Evolutionary conservation across 64 coral and sea anemone species (phyloP), one percentile per base, ranked within the genome.

Genomic region (Acropora tenuis): DNA sequence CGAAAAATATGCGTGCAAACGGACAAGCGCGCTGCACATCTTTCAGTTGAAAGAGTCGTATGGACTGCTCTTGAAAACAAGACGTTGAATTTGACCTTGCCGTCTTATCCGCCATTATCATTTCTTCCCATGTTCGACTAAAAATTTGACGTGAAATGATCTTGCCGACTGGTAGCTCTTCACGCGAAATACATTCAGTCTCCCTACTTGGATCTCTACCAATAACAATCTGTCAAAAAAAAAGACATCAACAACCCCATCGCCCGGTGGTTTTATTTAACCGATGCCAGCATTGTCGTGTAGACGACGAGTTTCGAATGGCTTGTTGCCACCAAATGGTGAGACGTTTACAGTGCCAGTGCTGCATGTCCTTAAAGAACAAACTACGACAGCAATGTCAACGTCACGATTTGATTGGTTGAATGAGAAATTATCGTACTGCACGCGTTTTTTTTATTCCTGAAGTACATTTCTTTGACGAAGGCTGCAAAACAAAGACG

Each of bases 91-190:
- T 86, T 40, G 75, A 83, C 50, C 41, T 74, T 75, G 57, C 15
- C 2, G 66, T 46, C 8, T 74, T n/a, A 65, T 48, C 73, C 1
- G 74, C 19, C 6, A 65, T 86, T 78, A 88, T 48, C 47, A 50
- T 86, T 65, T 80, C 75, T 55, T 15, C 53, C 65, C 82, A 83
- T 47, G 47, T 45, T 16, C 65, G 55, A 30, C 83, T 48, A 11
- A 79, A 89, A 52, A 86, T 75, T 57, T 92, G 90, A 19, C 81
- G 73, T 63, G 87, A 71, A 0, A 96, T 72, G 63, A 93, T 96
- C 11, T 48, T 75, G 42, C 74, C 48, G 1, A 96, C 2, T 43
- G 90, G 94, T 61, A 96, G 75, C 15, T 55, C 58, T 5, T 74
- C 50, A n/a, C 90, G 90, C 69, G 81, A 86, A 16, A 96, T 48